phyloP scores from a whole-genome alignment of 2,113 vertebrate species.

The Fregata magnificens region DNA sequence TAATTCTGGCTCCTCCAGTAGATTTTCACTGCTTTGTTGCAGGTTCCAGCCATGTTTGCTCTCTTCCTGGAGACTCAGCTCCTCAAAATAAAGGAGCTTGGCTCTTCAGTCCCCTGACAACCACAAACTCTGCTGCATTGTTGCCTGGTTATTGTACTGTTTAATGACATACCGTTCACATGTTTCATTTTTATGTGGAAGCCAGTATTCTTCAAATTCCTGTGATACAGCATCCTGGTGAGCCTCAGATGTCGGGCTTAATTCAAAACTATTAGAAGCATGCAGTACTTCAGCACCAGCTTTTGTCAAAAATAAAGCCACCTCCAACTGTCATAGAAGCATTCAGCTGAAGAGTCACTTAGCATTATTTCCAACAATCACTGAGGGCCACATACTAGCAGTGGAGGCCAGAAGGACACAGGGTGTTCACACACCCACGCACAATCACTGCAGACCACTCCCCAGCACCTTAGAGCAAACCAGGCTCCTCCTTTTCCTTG shows the following conservation, averaged over 20 bases:
- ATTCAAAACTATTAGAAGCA: neutral
- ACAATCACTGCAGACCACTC: neutral
- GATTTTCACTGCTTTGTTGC: neutral
- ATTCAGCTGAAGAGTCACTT: neutral
- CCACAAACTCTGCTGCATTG: neutral
- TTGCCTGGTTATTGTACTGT: neutral
- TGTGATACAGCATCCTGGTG: neutral
- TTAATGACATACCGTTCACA: neutral
- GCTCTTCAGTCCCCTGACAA: neutral
- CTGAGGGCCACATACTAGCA: neutral
- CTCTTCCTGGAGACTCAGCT: neutral
- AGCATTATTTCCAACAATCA: neutral
- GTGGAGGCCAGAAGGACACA: neutral
- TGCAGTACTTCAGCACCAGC: neutral
- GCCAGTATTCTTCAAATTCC: neutral
- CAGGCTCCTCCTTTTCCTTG: neutral
- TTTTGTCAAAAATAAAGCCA: neutral
- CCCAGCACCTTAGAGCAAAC: neutral
- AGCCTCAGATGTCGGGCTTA: neutral
- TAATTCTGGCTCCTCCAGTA: neutral
- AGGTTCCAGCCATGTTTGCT: neutral
- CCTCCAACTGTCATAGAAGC: neutral
- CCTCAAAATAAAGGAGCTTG: neutral
- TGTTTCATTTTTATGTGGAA: neutral
- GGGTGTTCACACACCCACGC: neutral